Conservation (phyloP, 2,888 invertebrate species). For the Hypena proboscidalis region DNA sequence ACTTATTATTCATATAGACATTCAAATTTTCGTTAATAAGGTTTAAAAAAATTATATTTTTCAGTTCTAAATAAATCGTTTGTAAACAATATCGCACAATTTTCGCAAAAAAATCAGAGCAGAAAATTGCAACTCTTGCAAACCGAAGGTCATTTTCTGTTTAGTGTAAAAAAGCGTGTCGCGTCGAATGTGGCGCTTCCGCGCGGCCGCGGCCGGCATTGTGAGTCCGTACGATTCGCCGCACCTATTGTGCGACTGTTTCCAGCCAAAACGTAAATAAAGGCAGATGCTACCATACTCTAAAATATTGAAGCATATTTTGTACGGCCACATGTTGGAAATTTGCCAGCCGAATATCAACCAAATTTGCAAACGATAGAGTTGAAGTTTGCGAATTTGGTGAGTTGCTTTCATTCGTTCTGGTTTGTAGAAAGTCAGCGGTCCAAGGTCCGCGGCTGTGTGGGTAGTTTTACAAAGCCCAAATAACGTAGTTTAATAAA, state of each 20-base stretch:
- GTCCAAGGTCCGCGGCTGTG: slow-evolving; percentile 60
- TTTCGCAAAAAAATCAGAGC: slow-evolving; percentile 18
- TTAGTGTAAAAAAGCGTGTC: slow-evolving; percentile 55
- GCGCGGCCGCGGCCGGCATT: slow-evolving; percentile 56
- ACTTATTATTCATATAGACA: no score
- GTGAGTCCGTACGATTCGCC: slow-evolving; percentile 71
- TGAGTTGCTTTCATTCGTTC: slow-evolving; percentile 29
- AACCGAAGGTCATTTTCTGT: slow-evolving; percentile 66
- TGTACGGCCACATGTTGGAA: slow-evolving; percentile 34
- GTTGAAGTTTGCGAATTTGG: slow-evolving; percentile 26
- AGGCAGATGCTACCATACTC: slow-evolving; percentile 83
- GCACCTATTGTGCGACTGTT: slow-evolving; percentile 78
- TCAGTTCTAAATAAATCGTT: no score
- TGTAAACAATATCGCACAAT: neutral
- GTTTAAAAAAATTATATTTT: no score
- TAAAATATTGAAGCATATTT: slow-evolving; percentile 57
- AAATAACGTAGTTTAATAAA: slow-evolving; percentile 80
- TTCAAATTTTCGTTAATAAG: no score
- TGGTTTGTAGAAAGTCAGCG: slow-evolving; percentile 45
- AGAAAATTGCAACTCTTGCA: slow-evolving; percentile 31
- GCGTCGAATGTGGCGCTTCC: slow-evolving; percentile 42
- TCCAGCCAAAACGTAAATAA: slow-evolving; percentile 84
- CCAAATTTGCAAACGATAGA: slow-evolving; percentile 21
- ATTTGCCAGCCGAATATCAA: slow-evolving; percentile 34
- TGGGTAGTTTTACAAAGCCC: slow-evolving; percentile 82